Evolutionary conservation across 2,888 invertebrate species (phyloP).

Genomic region (Cosmia trapezina): DNA sequence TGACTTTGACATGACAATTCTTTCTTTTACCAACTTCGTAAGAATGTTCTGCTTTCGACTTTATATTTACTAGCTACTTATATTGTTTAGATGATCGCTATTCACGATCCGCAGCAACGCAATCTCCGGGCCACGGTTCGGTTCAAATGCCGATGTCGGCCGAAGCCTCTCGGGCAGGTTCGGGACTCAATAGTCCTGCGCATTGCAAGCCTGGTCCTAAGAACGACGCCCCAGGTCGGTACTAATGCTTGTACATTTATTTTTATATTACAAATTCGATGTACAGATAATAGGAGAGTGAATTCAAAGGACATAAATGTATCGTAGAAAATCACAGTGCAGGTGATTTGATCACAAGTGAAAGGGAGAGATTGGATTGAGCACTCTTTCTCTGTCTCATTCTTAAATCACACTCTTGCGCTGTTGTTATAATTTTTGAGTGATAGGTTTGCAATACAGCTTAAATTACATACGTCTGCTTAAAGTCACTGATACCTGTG

Average conservation of each 20-base stretch:
- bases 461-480: background rate
- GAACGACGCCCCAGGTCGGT: conserved; percentile 88
- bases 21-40: background rate
- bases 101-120: conserved; percentile 76
- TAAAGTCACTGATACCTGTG: background rate
- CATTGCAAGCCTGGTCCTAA: conserved; percentile 85
- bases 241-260: conserved; percentile 7
- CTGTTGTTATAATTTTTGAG: background rate
- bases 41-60: background rate
- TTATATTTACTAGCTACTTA: background rate
- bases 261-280: background rate
- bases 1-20: background rate
- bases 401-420: background rate
- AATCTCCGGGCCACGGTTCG: conserved; percentile 84
- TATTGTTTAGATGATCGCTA: conserved; percentile 52
- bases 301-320: conserved; percentile 61
- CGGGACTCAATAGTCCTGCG: conserved; percentile 87
- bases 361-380: background rate
- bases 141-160: conserved; percentile 88
- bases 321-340: background rate
- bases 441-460: background rate
- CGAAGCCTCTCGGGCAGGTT: conserved; percentile 86
- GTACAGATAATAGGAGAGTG: conserved; percentile 27
- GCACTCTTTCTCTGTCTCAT: background rate
- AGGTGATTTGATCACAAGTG: background rate